Evolutionary conservation across 2,797 vertebrate species (phyloP).

Genomic region (Halcyon smyrnensis): DNA sequence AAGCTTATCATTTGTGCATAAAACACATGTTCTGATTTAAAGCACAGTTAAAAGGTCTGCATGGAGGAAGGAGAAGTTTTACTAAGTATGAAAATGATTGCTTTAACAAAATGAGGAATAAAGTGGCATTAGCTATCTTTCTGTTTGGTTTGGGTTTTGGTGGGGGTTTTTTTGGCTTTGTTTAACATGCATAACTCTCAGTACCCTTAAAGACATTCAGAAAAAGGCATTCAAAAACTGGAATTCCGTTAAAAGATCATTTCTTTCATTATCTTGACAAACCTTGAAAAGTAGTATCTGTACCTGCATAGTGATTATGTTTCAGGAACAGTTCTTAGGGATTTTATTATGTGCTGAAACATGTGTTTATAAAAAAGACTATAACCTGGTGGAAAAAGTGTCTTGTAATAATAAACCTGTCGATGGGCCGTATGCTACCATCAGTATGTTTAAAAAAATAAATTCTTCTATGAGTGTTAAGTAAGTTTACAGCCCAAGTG

Average conservation of each 20-base stretch:
- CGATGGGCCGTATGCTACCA: conserved; percentile 51
- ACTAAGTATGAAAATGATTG: conserved; percentile 56
- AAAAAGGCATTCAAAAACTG: conserved; percentile 43
- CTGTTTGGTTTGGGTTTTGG: not conserved
- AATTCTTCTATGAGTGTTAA: conserved; percentile 53
- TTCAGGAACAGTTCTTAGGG: conserved; percentile 53
- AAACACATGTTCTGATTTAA: conserved; percentile 12
- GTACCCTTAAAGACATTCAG: conserved; percentile 2
- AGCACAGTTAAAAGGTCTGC: not conserved
- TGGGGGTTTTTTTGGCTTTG: not conserved
- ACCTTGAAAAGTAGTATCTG: conserved; percentile 59
- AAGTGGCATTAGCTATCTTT: conserved; percentile 23
- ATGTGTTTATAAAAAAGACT: conserved; percentile 58
- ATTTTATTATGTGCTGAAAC: conserved; percentile 61
- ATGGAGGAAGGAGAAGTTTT: conserved; percentile 43
- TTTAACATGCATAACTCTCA: not conserved
- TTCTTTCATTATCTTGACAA: conserved; percentile 65
- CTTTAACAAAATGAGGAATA: conserved; percentile 53
- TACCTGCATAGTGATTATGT: conserved; percentile 17
- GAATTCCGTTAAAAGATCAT: conserved; percentile 13
- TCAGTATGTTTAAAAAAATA: conserved; percentile 46
- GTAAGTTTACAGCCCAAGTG: conserved; percentile 57
- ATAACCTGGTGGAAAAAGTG: conserved; percentile 61
- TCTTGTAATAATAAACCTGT: conserved; percentile 68
- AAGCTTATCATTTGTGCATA: conserved; percentile 49